Conservation (phyloP, 2,797 vertebrate genomes). For the Threskiornis aethiopicus region DNA sequence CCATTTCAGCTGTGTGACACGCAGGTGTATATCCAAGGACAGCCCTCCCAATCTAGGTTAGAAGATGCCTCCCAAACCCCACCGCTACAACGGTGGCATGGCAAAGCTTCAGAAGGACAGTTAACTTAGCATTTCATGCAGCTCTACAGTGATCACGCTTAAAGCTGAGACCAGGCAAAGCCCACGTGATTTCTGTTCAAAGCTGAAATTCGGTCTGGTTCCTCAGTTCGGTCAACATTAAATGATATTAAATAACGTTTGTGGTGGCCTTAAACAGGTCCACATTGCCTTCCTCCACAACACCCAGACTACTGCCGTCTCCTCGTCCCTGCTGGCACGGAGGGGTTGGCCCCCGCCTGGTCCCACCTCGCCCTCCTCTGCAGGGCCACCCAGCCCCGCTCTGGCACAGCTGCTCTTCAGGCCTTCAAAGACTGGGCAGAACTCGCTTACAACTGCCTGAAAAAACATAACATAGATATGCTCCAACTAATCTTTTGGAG, state of each 20-base stretch:
- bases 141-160: background rate
- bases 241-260: background rate
- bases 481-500: background rate
- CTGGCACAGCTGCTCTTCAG: background rate
- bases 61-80: background rate
- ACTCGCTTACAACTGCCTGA: background rate
- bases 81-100: background rate
- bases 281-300: background rate
- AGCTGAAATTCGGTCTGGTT: background rate
- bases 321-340: background rate
- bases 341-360: accelerated
- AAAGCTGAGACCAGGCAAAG: background rate
- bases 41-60: background rate
- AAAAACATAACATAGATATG: background rate
- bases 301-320: background rate
- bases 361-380: background rate
- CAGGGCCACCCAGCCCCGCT: background rate
- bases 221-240: background rate
- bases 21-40: background rate
- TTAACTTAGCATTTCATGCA: background rate
- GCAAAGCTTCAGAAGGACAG: background rate
- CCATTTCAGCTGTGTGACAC: background rate
- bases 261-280: background rate
- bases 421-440: background rate
- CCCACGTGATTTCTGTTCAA: background rate